Evolutionary conservation across 2,113 vertebrate genomes (phyloP).

Genomic region (Callipepla californica): DNA sequence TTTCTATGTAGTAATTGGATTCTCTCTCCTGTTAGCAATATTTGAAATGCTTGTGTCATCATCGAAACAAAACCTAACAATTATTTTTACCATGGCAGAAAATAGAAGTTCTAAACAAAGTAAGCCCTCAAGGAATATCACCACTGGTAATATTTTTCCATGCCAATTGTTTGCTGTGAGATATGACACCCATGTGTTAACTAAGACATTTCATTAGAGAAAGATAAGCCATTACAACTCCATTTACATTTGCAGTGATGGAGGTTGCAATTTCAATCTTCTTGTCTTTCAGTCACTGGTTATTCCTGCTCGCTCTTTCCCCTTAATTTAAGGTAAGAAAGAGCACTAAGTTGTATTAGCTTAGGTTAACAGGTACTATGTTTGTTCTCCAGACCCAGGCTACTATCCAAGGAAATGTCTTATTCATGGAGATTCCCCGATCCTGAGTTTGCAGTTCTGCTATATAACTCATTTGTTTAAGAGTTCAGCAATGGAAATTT

Average conservation of each 20-base stretch:
- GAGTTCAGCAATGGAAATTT: slow-evolving; percentile 31
- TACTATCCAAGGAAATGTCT: slow-evolving; percentile 40
- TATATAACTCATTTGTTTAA: slow-evolving; percentile 30
- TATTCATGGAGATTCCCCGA: slow-evolving; percentile 12
- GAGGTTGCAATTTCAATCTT: neutral
- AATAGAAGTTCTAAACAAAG: neutral
- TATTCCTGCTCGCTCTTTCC: neutral
- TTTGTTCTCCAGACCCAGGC: slow-evolving; percentile 16
- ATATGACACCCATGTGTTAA: neutral
- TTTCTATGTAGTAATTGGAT: neutral
- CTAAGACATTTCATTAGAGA: neutral
- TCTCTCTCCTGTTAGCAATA: neutral
- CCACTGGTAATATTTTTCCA: neutral
- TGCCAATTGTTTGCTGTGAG: neutral
- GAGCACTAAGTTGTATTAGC: neutral
- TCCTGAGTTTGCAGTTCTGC: slow-evolving; percentile 45
- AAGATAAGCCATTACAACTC: neutral
- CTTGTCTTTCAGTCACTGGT: neutral
- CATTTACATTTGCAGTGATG: neutral
- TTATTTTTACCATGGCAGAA: neutral
- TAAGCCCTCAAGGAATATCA: neutral
- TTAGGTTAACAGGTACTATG: neutral
- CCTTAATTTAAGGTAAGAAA: neutral
- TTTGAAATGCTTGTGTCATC: neutral
- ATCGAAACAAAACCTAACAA: neutral